A percentile compares a stretch with the other conserved stretches of the same genome.
phyloP scores from a whole-genome alignment of 2,113 vertebrate species.

The Nycticryphes semicollaris region DNA sequence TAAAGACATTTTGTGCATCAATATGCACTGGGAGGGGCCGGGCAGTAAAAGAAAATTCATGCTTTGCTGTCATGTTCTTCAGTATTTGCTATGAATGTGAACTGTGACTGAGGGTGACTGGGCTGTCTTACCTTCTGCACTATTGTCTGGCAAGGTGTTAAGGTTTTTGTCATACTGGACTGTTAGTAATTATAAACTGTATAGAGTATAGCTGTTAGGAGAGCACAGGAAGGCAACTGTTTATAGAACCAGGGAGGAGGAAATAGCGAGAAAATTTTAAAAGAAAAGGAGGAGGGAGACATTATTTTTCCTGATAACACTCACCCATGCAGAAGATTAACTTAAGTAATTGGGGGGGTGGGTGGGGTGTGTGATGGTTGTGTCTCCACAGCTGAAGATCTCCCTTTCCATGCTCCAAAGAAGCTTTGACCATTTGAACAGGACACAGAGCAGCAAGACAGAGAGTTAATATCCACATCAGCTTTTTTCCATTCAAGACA shows the following conservation, averaged over 20 bases:
- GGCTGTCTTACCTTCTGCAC: background rate
- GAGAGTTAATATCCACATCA: constrained; percentile 59
- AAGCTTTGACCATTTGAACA: constrained; percentile 87
- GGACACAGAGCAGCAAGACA: constrained; percentile 70
- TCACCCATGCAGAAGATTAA: background rate
- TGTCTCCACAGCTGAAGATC: constrained; percentile 83
- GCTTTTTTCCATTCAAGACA: background rate
- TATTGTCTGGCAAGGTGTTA: background rate
- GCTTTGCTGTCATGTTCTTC: background rate
- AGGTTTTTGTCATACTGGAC: background rate
- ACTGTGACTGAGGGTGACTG: background rate
- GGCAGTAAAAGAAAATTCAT: background rate
- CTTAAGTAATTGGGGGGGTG: background rate
- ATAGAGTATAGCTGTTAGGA: background rate
- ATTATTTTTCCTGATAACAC: background rate
- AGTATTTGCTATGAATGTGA: background rate
- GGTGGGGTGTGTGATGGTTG: background rate
- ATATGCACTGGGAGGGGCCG: background rate
- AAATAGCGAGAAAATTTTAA: background rate
- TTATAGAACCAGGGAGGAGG: background rate
- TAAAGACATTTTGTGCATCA: background rate
- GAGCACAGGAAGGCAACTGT: background rate
- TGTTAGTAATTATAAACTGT: background rate
- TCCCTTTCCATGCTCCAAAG: constrained; percentile 89
- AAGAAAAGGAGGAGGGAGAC: background rate